These are phyloP conservation scores for Raja brachyura DNA, from an alignment of 2,113 vertebrate species.

Conservation along the genomic window DNA sequence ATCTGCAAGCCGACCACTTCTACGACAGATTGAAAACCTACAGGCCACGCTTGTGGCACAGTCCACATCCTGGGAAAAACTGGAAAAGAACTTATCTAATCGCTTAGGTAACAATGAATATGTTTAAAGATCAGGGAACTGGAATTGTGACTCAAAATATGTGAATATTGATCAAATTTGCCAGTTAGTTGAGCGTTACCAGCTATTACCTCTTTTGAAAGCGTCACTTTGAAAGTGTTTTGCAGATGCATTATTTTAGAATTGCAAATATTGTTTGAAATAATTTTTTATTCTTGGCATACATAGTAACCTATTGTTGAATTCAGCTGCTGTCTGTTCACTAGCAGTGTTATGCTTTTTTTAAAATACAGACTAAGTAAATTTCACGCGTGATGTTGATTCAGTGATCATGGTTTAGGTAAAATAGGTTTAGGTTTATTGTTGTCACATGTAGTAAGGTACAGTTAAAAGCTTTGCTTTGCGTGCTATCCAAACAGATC, in stretches of 20 bases:
- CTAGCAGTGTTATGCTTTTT: neutral
- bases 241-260: neutral
- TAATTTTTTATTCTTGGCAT: neutral
- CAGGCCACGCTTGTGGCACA: constrained; percentile 85
- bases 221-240: neutral
- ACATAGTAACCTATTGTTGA: neutral
- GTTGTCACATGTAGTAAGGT: no score
- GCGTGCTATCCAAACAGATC: no score
- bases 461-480: no score
- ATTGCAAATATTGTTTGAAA: neutral
- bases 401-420: neutral
- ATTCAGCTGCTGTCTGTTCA: neutral
- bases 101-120: constrained; percentile 70
- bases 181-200: neutral
- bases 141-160: neutral
- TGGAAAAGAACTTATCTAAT: constrained; percentile 92
- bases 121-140: neutral
- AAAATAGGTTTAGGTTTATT: neutral
- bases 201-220: neutral
- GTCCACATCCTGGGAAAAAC: constrained; percentile 84
- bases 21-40: constrained; percentile 92
- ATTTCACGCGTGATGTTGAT: neutral
- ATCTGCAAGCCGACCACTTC: constrained; percentile 81
- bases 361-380: neutral
- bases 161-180: neutral